Evolutionary conservation across 2,888 invertebrate species (phyloP), one percentile per base, ranked within the genome.

Genomic region (Heteromurus nitidus): DNA sequence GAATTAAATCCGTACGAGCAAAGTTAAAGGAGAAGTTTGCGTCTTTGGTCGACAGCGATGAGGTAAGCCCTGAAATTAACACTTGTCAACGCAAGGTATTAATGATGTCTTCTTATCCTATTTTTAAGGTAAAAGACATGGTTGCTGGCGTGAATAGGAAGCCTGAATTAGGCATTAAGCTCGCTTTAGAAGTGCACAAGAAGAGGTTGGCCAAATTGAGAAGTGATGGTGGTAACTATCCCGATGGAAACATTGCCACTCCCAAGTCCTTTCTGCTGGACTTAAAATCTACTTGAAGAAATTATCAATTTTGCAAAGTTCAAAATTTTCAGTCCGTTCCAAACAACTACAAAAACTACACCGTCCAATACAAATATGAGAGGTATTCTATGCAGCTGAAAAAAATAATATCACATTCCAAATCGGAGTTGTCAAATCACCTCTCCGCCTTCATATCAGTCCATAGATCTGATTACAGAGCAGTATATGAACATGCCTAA

Each of bases 141-240:
- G 36, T 24, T 42, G n/a, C 20, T n/a, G 20, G 9, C 18, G n/a
- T 36, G 62, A 62, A 95, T 97, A 0, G 92, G 93, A 88, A 92
- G 94, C 95, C 96, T 0, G 96, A 96, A 88, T 91, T 97, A 2
- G 97, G 96, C 24, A 95, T 95, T 89, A 96, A 96, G 88, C 91
- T 96, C 20, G 96, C 96, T 44, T 92, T 95, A 91, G 96, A 95
- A 88, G 91, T 95, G 0, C 94, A 94, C 76, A 82, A 87, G 85
- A 68, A 77, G 58, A 31, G 30, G 22, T n/a, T 65, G 3, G 42
- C 42, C 18, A 36, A 36, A 36, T 28, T 9, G 18, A 30, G 31
- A 13, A 9, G 7, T 18, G 31, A 58, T 2, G 26, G n/a, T 7
- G 26, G 13, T 26, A 26, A 24, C 3, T n/a, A n/a, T 50, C 50